phyloP scores from a whole-genome alignment of 2,797 vertebrate species.

The Bothrops alternatus region DNA sequence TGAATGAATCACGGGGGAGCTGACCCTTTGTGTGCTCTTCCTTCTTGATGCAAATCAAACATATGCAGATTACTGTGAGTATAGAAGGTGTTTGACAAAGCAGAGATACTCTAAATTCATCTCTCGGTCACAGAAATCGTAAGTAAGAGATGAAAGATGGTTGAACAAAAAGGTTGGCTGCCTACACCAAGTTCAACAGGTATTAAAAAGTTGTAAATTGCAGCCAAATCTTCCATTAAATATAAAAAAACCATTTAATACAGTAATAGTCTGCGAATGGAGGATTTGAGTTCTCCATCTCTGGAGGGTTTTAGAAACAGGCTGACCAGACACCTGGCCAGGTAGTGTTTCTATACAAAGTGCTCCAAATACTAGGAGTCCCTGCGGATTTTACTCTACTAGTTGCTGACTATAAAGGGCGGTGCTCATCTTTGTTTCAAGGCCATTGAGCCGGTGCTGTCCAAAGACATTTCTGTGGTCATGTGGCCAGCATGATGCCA shows the following conservation, averaged over 20 bases:
- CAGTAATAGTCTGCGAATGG: background rate
- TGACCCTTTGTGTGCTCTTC: background rate
- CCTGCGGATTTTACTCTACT: background rate
- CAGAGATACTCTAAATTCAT: background rate
- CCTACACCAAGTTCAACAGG: background rate
- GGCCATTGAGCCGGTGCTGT: background rate
- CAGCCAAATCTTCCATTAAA: background rate
- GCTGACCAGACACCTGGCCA: background rate
- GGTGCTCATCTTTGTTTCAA: background rate
- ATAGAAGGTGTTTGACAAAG: background rate
- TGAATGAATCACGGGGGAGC: background rate
- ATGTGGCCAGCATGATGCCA: background rate
- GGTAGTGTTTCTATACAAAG: background rate
- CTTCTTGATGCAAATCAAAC: background rate
- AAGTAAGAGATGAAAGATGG: background rate
- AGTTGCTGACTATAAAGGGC: background rate
- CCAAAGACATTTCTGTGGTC: background rate
- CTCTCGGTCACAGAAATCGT: background rate
- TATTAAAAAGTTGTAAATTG: background rate
- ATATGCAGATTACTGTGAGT: background rate
- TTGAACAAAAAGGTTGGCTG: background rate
- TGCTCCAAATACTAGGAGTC: background rate
- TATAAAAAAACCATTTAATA: background rate
- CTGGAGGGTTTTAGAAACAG: background rate
- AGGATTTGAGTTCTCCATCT: background rate